Conservation (phyloP, 2,888 invertebrate species). For the Heteromyza rotundicornis region DNA sequence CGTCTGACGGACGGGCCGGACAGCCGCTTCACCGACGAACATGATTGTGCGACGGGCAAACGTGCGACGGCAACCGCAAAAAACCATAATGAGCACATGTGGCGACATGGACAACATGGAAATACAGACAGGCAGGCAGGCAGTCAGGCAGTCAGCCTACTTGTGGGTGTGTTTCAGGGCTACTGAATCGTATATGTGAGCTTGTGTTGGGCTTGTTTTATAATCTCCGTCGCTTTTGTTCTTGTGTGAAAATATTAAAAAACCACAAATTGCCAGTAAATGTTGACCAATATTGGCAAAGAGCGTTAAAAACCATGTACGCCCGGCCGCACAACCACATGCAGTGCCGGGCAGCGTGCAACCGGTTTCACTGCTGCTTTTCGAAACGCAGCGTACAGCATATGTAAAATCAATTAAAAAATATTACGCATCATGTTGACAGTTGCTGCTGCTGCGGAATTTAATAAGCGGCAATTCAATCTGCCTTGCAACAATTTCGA, state of each 20-base stretch:
- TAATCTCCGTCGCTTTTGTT: slow-evolving; percentile 13
- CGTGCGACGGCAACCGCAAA: slow-evolving; percentile 36
- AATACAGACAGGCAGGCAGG: neutral
- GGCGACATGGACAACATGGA: neutral
- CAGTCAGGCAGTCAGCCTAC: neutral
- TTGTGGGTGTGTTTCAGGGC: slow-evolving; percentile 13
- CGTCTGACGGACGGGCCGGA: neutral
- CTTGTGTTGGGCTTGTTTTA: slow-evolving; percentile 19
- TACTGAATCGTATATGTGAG: too few species aligned
- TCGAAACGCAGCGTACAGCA: slow-evolving; percentile 12
- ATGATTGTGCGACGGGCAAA: slow-evolving; percentile 7
- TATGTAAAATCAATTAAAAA: slow-evolving; percentile 25
- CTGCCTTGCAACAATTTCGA: slow-evolving; percentile 2
- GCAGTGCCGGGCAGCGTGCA: neutral
- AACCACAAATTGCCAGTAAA: slow-evolving; percentile 56
- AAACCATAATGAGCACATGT: slow-evolving; percentile 34
- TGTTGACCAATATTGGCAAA: slow-evolving; percentile 10
- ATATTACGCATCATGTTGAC: slow-evolving; percentile 18
- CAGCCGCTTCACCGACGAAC: neutral
- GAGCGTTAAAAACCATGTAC: slow-evolving; percentile 1
- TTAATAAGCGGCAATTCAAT: slow-evolving; percentile 12
- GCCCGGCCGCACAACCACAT: neutral
- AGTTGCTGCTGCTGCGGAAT: slow-evolving; percentile 11
- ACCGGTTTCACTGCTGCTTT: neutral
- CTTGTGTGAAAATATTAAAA: slow-evolving; percentile 50